These are phyloP conservation scores for Alaudala cheleensis DNA, from an alignment of 2,113 vertebrate genomes.

Conservation along the genomic window DNA sequence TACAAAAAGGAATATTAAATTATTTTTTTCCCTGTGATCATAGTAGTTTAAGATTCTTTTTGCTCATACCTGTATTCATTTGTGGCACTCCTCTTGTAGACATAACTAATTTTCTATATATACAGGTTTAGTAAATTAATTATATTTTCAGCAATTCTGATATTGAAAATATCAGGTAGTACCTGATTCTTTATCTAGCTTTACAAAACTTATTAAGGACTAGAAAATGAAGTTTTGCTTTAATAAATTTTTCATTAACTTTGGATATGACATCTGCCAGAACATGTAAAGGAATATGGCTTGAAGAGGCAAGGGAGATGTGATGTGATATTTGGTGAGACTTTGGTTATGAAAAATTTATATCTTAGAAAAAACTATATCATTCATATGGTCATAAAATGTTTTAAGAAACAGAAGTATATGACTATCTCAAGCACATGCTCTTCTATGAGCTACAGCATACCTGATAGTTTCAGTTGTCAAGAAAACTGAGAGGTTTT, in stretches of 20 bases:
- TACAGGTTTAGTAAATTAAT: not conserved
- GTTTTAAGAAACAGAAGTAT: not conserved
- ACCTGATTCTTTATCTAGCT: not conserved
- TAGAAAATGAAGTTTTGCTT: not conserved
- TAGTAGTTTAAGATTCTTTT: not conserved
- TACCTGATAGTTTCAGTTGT: not conserved
- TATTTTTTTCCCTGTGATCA: not conserved
- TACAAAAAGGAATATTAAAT: not conserved
- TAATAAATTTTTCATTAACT: not conserved
- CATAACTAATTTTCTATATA: not conserved
- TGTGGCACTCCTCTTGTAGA: not conserved
- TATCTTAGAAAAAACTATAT: not conserved
- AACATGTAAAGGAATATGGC: not conserved
- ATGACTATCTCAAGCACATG: not conserved
- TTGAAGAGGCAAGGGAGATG: not conserved
- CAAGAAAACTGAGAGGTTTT: not conserved
- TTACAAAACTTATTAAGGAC: not conserved
- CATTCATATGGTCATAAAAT: not conserved
- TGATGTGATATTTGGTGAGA: not conserved
- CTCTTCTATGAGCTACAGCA: not conserved
- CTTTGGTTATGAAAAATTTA: not conserved
- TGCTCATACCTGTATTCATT: rapidly evolving
- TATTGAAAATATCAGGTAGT: not conserved
- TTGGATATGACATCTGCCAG: not conserved
- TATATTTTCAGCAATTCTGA: not conserved